Percentiles rank a stretch among this genome's conserved stretches.
Conservation (phyloP, 2,888 invertebrate genomes). For the Epinotia demarniana region DNA sequence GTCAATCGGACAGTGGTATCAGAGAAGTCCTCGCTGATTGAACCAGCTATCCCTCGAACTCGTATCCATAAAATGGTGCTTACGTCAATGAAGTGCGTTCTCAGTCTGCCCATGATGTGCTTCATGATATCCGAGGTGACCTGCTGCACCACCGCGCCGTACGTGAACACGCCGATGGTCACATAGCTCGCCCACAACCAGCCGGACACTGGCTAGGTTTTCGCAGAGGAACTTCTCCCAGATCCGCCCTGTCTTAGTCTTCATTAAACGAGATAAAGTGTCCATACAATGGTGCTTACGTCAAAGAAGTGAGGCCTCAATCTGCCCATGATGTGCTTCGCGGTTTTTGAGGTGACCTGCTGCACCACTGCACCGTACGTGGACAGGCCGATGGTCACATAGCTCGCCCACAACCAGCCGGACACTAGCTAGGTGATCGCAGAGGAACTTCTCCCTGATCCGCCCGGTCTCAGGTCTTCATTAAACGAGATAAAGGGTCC, state of each 20-base stretch:
- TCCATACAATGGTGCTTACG: slow-evolving; percentile 57
- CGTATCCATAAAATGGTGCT: slow-evolving; percentile 50
- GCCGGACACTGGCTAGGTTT: slow-evolving; percentile 80
- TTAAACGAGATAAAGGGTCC: neutral
- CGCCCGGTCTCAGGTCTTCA: no score
- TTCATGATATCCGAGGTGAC: slow-evolving; percentile 92
- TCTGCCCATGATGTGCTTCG: slow-evolving; percentile 92
- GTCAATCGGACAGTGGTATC: no score
- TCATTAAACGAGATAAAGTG: neutral
- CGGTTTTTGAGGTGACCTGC: slow-evolving; percentile 90
- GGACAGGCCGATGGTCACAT: slow-evolving; percentile 87
- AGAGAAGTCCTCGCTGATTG: no score
- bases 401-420: slow-evolving; percentile 87
- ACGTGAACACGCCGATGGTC: slow-evolving; percentile 88
- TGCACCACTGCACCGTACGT: slow-evolving; percentile 90
- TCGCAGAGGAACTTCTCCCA: slow-evolving; percentile 54
- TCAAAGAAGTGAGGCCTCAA: slow-evolving; percentile 93
- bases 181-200: slow-evolving; percentile 87
- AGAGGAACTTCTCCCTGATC: slow-evolving; percentile 63
- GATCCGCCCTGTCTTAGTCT: no score
- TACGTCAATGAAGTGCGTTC: slow-evolving; percentile 92
- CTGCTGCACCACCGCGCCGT: slow-evolving; percentile 90
- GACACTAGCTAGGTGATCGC: slow-evolving; percentile 81
- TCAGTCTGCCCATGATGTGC: slow-evolving; percentile 91
- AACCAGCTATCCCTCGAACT: no score